Evolutionary conservation across 1,140 invertebrate species (phyloP), one percentile per base, ranked within the genome.

Genomic region (Diploscapter pachys): DNA sequence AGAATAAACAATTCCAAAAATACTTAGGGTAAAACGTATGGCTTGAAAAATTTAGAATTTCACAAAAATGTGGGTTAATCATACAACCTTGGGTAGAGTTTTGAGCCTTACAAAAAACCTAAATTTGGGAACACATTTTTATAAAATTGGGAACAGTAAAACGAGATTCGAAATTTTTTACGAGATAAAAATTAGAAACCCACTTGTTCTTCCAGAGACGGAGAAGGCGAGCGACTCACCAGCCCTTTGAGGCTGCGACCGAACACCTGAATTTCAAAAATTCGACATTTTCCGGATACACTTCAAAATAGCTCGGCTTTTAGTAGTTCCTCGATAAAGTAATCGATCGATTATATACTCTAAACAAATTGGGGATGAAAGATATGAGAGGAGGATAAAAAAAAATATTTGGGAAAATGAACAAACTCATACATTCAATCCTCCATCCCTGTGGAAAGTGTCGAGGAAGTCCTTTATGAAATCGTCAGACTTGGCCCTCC

Each of bases 391-490:
- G 52, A 54, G 1, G 6, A 48, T n/a, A 2, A 2, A 68, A 50
- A 2, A 2, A 68, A 50, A 6, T 8, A 9, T 6, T 8, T 65
- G 31, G 63, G 0, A 9, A 65, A 65, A 0, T 61, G 3, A 31
- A 13, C 0, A 49, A 54, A 63, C 61, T 69, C 71, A 72, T 63
- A 82, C 75, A 61, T 78, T 78, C 4, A 81, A 53, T 52, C 76
- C 66, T 31, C 83, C 83, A 70, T 85, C 83, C 49, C 68, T 72
- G 62, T 85, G 82, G 80, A 85, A 85, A 6, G 83, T 85, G 5
- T 82, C 84, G 48, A 85, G 61, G 71, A 85, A 85, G 5, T 80
- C 82, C 5, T 81, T 75, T 11, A 85, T 78, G 52, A 84, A 81
- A 51, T 85, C 83, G 59, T 85, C 83, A 50, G 81, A 83, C 8